Evolutionary conservation across 2,113 vertebrate species (phyloP), one percentile per base, ranked within the genome.

Genomic region (Calypte anna): DNA sequence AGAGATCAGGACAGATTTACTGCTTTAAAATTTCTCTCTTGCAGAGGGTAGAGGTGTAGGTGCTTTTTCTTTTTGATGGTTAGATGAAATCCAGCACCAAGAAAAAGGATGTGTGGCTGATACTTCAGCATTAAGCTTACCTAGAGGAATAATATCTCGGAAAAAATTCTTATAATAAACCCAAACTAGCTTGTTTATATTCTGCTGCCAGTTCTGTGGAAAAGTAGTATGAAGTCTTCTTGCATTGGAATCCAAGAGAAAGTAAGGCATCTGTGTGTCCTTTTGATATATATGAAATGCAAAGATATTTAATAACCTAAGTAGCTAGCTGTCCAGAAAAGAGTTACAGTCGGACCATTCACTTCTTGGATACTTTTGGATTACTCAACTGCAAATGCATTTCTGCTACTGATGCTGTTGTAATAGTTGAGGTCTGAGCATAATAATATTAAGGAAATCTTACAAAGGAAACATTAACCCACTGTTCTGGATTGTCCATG

Each of bases 401-500:
- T 88, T 88, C 51, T 91, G 55, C 74, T 90, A 58, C 23, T 84
- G 82, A 53, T 89, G 68, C 33, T 70, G 13, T 67, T 82, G 31
- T 6, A 62, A n/a, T 85, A 62, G 10, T 73, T 82, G 48, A 85
- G 9, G 25, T 54, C 48, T 92, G 58, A 67, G 43, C 21, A 44
- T 85, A 55, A 66, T 70, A 66, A 75, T 27, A 36, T 81, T 73
- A 63, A 62, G 77, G 69, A 92, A 83, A 78, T 83, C 70, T 73
- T 88, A 62, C 33, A 55, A 55, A 83, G 73, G 72, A 85, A 96
- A 51, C 51, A 80, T 93, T 77, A 90, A 63, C 82, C 62, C 27
- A 70, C 62, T 88, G 27, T 86, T 82, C 79, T 83, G 66, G 73
- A 63, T 90, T 77, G 46, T 90, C 81, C 38, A 2, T 82, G 59